Conservation (phyloP, 2,797 vertebrate species). For the Sardinella longiceps region DNA sequence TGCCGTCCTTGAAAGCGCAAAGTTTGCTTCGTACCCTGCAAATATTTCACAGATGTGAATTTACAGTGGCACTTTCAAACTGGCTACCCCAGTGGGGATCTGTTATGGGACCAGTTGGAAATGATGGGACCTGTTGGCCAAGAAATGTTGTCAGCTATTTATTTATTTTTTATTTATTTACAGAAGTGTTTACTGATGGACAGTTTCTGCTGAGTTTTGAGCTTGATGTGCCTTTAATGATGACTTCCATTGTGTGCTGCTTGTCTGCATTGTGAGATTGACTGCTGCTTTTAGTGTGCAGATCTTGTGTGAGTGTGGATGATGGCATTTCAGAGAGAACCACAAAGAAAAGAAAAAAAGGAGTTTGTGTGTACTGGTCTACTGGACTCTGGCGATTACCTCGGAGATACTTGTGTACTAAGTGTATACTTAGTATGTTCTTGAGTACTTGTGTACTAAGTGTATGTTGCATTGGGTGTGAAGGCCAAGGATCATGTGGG, state of each 20-base stretch:
- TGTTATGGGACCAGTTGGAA: not conserved
- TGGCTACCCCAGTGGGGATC: not conserved
- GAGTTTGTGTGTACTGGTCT: not conserved
- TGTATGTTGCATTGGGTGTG: not conserved
- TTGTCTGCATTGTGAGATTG: slow-evolving; percentile 3
- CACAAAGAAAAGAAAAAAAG: not conserved
- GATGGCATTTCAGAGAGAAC: not conserved
- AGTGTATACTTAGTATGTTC: not conserved
- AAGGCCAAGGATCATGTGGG: not conserved
- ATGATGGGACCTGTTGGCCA: not conserved
- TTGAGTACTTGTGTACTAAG: not conserved
- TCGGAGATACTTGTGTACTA: not conserved
- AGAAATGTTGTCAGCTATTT: slow-evolving; percentile 60
- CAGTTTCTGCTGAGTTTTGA: not conserved
- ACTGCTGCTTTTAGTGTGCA: not conserved
- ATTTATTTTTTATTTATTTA: slow-evolving; percentile 67
- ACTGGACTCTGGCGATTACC: not conserved
- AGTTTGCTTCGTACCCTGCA: not conserved
- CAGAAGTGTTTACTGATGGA: slow-evolving; percentile 18
- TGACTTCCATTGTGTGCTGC: not conserved
- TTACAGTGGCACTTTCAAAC: not conserved
- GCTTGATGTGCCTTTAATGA: not conserved
- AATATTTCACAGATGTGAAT: not conserved
- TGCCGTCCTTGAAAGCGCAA: not conserved
- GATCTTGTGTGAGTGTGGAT: not conserved